These are phyloP conservation scores for Aleiodes sp. DNA, from an alignment of 1,140 invertebrate species.

Conservation along the genomic window DNA sequence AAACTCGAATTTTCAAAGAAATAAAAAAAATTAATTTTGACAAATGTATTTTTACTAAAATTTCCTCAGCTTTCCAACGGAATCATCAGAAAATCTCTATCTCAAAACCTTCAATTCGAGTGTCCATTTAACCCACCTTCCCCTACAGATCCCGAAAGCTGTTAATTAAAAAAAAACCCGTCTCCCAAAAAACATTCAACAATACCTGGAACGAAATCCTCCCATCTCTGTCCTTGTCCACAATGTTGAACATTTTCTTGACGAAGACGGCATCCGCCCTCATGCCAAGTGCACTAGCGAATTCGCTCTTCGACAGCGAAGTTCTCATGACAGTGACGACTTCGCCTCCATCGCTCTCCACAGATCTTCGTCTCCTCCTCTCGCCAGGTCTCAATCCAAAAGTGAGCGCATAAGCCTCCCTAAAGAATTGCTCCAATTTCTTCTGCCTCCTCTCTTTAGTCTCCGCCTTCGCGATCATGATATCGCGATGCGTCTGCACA, in stretches of 20 bases:
- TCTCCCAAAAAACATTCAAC: not conserved
- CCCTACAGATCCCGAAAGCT: not conserved
- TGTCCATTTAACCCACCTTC: no score
- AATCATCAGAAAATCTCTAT: no score
- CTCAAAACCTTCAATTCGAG: no score
- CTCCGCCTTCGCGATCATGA: conserved; percentile 92
- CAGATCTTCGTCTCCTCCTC: conserved; percentile 71
- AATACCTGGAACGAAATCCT: conserved; percentile 91
- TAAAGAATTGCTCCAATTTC: conserved; percentile 96
- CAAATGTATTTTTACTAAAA: no score
- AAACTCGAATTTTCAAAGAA: not conserved
- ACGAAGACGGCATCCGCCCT: conserved; percentile 96
- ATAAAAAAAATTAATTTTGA: no score
- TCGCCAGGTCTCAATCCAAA: conserved; percentile 85
- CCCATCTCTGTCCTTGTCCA: conserved; percentile 95
- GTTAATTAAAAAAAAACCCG: not conserved
- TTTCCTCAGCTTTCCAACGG: no score
- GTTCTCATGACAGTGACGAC: conserved; percentile 93
- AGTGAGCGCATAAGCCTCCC: conserved; percentile 95
- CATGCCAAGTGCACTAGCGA: conserved; percentile 97
- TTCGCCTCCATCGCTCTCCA: conserved; percentile 82
- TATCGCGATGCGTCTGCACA: conserved; percentile 74
- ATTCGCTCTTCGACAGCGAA: conserved; percentile 93
- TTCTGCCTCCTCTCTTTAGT: conserved; percentile 94
- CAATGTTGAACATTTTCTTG: conserved; percentile 98